These are phyloP conservation scores for Ennomos quercinarius DNA, from an alignment of 2,888 invertebrate species.

Conservation along the genomic window DNA sequence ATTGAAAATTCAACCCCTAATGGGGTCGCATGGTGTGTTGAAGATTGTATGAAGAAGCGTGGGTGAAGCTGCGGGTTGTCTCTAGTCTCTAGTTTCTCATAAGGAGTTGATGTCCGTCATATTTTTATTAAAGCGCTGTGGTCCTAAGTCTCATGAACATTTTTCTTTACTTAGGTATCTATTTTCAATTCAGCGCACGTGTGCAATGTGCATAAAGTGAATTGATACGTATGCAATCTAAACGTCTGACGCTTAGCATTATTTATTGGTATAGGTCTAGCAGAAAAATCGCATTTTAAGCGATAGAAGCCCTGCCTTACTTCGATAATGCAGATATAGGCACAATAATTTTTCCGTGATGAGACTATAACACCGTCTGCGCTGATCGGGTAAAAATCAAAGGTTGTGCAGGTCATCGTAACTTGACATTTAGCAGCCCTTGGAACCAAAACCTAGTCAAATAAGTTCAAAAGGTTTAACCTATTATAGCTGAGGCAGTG, in stretches of 20 bases:
- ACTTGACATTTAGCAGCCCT: conserved; percentile 49
- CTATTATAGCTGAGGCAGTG: neutral
- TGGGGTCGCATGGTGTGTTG: no score
- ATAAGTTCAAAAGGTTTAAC: conserved; percentile 20
- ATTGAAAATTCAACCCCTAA: neutral
- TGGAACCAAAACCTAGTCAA: conserved; percentile 42
- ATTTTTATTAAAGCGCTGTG: no score
- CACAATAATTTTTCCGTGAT: conserved; percentile 32
- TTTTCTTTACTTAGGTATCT: no score
- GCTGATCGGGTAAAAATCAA: conserved; percentile 37
- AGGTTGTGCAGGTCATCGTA: conserved; percentile 48
- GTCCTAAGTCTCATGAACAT: no score
- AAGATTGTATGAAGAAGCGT: no score
- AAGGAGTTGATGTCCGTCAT: no score
- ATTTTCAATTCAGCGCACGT: no score
- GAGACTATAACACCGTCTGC: conserved; percentile 39
- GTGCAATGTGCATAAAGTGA: neutral
- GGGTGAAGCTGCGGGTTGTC: no score
- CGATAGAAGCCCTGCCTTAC: conserved; percentile 11
- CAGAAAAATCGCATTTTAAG: conserved; percentile 25
- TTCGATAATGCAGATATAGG: conserved; percentile 22
- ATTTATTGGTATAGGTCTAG: conserved; percentile 5
- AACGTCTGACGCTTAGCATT: neutral
- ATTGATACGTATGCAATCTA: conserved; percentile 2
- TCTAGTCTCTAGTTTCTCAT: no score